Base-by-base conservation (phyloP, 2,888 invertebrate genomes). In the Tachina fera region DNA sequence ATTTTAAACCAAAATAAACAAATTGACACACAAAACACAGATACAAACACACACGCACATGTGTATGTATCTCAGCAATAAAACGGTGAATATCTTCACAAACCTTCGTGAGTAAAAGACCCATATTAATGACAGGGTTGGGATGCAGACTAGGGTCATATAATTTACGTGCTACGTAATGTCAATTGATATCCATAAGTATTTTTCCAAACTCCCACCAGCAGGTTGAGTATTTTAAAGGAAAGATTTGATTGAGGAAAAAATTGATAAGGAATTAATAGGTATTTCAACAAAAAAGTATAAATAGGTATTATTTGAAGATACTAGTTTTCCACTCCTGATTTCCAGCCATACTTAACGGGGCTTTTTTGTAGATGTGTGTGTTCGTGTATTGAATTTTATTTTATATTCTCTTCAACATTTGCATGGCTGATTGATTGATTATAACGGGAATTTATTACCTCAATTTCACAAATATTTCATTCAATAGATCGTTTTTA, bases 1-100 rank as follows among this genome's bases (percentile, higher is more conserved):
- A 81, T 84, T 81, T 77, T 16, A 45, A 58, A 65, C 41, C 39
- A 76, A 81, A 72, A 71, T 60, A 60, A 68, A 72, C 58, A 71
- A 78, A 76, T 47, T 47, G 47, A 68, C 31, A 39, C 1, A 49
- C 22, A 49, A 67, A 9, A 43, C 11, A 22, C 14, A 70, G 9
- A 41, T 43, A 22, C 13, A n/a, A 51, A 49, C 31, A 3, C 31
- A 51, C 45, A 41, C 41, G 3, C 60, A 61, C n/a, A n/a, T n/a
- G n/a, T n/a, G n/a, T n/a, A n/a, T n/a, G n/a, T n/a, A n/a, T 13
- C 3, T 4, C 1, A 14, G 41, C 43, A 63, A n/a, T 45, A 19
- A 45, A 63, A 63, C 19, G n/a, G 9, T 60, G 13, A 43, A 63
- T 11, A 45, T 39, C 60, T 6, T 60, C 60, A 41, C 19, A 39